Percentiles rank a stretch among this genome's conserved stretches.
phyloP scores from a whole-genome alignment of 2,113 vertebrate species.

The Hippoglossus stenolepis region DNA sequence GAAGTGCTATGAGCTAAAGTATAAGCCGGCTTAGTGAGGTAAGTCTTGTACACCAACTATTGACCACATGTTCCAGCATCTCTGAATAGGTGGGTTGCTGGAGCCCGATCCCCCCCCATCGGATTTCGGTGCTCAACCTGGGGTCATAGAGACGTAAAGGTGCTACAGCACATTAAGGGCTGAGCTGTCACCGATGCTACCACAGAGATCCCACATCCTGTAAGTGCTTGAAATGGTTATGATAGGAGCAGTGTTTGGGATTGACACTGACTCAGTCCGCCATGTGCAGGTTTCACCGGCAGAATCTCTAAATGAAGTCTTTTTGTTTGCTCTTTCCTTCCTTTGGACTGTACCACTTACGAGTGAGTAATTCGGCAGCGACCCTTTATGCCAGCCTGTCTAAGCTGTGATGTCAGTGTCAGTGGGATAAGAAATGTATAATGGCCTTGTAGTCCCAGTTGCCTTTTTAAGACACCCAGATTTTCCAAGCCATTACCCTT shows the following conservation, averaged over 20 bases:
- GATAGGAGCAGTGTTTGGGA: constrained; percentile 18
- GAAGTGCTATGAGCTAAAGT: constrained; percentile 75
- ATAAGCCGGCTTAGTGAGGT: constrained; percentile 76
- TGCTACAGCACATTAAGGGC: neutral
- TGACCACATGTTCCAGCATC: constrained; percentile 68
- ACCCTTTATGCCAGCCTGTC: constrained; percentile 56
- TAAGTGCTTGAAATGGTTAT: constrained; percentile 48
- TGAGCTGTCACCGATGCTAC: constrained; percentile 26
- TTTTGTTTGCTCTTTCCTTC: constrained; percentile 33
- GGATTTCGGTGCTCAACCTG: constrained; percentile 28
- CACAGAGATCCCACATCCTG: constrained; percentile 24
- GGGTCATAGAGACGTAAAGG: constrained; percentile 16
- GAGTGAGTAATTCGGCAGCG: constrained; percentile 53
- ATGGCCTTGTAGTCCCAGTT: constrained; percentile 70
- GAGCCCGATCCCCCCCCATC: constrained; percentile 4
- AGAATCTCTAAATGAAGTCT: constrained; percentile 36
- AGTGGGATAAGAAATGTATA: constrained; percentile 63
- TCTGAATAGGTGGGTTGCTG: constrained; percentile 34
- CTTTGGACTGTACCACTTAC: constrained; percentile 29
- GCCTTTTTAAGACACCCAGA: constrained; percentile 81
- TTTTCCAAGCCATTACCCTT: constrained; percentile 82
- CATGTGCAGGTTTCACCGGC: constrained; percentile 7
- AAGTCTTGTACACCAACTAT: constrained; percentile 72
- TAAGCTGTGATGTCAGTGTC: constrained; percentile 49
- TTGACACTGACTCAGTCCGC: constrained; percentile 32